Base-by-base conservation (phyloP, 2,888 invertebrate species). In the Callinectes sapidus region DNA sequence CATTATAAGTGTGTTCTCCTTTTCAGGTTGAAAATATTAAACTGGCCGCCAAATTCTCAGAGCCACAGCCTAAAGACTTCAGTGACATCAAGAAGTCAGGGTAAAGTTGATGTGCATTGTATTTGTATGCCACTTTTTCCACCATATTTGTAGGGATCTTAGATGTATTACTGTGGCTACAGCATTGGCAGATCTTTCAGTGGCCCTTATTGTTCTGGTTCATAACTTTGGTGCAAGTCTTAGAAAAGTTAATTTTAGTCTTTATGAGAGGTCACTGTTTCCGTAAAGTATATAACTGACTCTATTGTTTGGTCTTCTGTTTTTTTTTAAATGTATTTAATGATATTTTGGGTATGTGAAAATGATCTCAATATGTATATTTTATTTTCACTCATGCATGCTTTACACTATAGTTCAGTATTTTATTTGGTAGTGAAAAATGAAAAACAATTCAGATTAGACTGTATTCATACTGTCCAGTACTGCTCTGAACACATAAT, bases 1-100 rank as follows among this genome's bases (percentile, higher is more conserved):
- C 2, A 86, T 28, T 87, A 42, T 61, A 39, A n/a, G 5, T 48
- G 1, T 88, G 28, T 91, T 42, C 23, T 42, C n/a, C 8, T 32
- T 94, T 92, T 6, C 92, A 94, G 94, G 94, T 93, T 77, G 94
- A 94, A 88, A 94, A 94, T 28, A 94, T 94, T 32, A 94, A 94
- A 85, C 89, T 94, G 66, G 91, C 93, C 8, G 93, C 93, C 1
- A 93, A 94, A 85, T 94, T 94, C 92, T 93, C 93, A 3, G 94
- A 94, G 55, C 94, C 94, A 5, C 94, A 94, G 32, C 94, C 94
- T n/a, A 92, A 93, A 81, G 94, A 94, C 89, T 92, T 93, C 61
- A 94, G 93, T 88, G 89, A 91, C 90, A 86, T 93, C 71, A 94
- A 92, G 86, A 94, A 94, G 71, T 81, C 94, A 77, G 94, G 94